These are phyloP conservation scores for Ischnura elegans DNA, from an alignment of 2,888 invertebrate species.

Conservation along the genomic window DNA sequence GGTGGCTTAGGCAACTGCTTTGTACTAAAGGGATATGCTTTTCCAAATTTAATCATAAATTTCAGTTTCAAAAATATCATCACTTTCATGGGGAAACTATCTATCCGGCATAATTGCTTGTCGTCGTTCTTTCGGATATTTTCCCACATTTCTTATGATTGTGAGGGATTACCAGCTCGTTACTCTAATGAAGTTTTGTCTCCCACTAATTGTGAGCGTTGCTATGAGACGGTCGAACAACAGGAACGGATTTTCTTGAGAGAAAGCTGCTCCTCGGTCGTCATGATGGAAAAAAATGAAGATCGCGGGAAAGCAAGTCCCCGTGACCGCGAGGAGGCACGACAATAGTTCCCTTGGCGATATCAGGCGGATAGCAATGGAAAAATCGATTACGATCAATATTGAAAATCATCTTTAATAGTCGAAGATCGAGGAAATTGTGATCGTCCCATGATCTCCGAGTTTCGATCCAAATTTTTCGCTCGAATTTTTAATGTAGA, in stretches of 20 bases:
- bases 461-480: too few species aligned
- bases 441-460: too few species aligned
- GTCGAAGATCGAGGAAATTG: too few species aligned
- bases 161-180: not conserved
- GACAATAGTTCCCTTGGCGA: constrained; percentile 27
- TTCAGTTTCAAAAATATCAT: too few species aligned
- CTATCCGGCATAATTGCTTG: too few species aligned
- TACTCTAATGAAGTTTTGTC: not conserved
- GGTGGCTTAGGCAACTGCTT: too few species aligned
- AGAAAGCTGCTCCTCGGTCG: not conserved
- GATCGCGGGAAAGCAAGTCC: constrained; percentile 21
- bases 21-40: too few species aligned
- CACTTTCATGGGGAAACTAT: not conserved
- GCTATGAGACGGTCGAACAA: not conserved
- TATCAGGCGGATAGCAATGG: not conserved
- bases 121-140: not conserved
- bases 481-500: too few species aligned
- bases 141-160: not conserved
- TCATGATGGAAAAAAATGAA: not conserved
- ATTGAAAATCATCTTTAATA: too few species aligned
- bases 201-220: not conserved
- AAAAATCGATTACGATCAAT: too few species aligned
- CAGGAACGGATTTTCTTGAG: not conserved
- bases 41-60: too few species aligned
- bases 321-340: constrained; percentile 38